Percentiles rank a stretch among this genome's conserved stretches.
These are phyloP conservation scores for Gymnothorax javanicus DNA, from an alignment of 2,797 vertebrate genomes.

Conservation along the genomic window DNA sequence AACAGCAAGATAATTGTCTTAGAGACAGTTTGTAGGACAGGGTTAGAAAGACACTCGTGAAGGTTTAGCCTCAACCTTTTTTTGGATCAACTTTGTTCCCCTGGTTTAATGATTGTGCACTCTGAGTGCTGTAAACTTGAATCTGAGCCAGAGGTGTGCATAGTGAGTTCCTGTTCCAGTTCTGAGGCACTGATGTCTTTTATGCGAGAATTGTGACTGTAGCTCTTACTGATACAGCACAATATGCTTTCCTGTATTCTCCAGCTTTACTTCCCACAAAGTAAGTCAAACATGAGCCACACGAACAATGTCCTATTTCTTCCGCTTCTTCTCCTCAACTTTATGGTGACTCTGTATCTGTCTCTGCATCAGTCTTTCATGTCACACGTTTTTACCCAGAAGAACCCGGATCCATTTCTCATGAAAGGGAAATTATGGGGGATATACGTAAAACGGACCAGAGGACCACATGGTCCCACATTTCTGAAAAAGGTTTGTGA, in stretches of 20 bases:
- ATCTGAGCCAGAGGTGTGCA: background rate
- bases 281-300: no score
- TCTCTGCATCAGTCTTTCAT: no score
- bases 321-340: no score
- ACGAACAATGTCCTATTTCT: no score
- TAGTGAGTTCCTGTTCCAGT: background rate
- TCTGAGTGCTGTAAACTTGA: constrained; percentile 12
- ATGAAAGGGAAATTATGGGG: no score
- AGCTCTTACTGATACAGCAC: background rate
- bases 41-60: background rate
- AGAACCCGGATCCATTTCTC: no score
- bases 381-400: no score
- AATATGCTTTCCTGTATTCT: background rate
- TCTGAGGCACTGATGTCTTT: background rate
- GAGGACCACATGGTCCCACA: no score
- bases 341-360: no score
- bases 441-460: no score
- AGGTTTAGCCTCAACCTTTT: background rate
- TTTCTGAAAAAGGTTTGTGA: no score
- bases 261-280: background rate
- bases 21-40: background rate
- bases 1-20: background rate
- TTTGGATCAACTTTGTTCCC: background rate
- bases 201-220: background rate
- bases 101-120: background rate